phyloP scores from a whole-genome alignment of 2,113 vertebrate genomes.

The Zeus faber region DNA sequence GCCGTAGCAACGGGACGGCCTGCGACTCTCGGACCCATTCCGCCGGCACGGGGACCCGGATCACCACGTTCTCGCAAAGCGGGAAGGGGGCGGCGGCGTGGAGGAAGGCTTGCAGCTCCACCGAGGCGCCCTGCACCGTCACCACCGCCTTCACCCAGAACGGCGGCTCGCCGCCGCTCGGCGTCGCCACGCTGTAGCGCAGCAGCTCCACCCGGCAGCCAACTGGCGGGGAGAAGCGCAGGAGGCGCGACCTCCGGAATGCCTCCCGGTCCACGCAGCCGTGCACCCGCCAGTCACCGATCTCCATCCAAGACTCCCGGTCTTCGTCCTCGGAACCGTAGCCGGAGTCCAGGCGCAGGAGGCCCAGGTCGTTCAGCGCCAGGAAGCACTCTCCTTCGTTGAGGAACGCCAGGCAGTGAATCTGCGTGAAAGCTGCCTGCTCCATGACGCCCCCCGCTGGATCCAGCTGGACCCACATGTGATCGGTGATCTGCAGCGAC shows the following conservation, averaged over 20 bases:
- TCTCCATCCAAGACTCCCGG: slow-evolving; percentile 81
- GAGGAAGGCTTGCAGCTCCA: slow-evolving; percentile 92
- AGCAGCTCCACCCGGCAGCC: slow-evolving; percentile 89
- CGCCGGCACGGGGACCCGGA: slow-evolving; percentile 86
- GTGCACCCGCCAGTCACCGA: slow-evolving; percentile 83
- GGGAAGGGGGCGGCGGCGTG: slow-evolving; percentile 77
- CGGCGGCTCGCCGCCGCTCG: slow-evolving; percentile 77
- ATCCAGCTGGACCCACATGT: slow-evolving; percentile 86
- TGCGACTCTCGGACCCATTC: slow-evolving; percentile 91
- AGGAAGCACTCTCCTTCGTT: slow-evolving; percentile 86
- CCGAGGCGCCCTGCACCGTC: slow-evolving; percentile 89
- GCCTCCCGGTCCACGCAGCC: slow-evolving; percentile 81
- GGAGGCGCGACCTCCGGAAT: slow-evolving; percentile 78
- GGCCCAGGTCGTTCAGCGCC: slow-evolving; percentile 85
- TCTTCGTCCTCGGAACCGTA: slow-evolving; percentile 82
- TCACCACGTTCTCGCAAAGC: slow-evolving; percentile 84
- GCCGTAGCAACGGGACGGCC: slow-evolving; percentile 87
- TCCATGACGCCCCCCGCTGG: slow-evolving; percentile 78
- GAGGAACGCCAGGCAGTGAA: slow-evolving; percentile 90
- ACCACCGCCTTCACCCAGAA: slow-evolving; percentile 87
- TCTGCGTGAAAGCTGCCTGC: slow-evolving; percentile 78
- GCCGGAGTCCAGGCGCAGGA: slow-evolving; percentile 75
- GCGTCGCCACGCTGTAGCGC: slow-evolving; percentile 81
- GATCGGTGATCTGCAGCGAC: slow-evolving; percentile 85
- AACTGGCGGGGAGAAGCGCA: slow-evolving; percentile 85